Evolutionary conservation across 2,888 invertebrate species (phyloP).

Genomic region (Hecatera dysodea): DNA sequence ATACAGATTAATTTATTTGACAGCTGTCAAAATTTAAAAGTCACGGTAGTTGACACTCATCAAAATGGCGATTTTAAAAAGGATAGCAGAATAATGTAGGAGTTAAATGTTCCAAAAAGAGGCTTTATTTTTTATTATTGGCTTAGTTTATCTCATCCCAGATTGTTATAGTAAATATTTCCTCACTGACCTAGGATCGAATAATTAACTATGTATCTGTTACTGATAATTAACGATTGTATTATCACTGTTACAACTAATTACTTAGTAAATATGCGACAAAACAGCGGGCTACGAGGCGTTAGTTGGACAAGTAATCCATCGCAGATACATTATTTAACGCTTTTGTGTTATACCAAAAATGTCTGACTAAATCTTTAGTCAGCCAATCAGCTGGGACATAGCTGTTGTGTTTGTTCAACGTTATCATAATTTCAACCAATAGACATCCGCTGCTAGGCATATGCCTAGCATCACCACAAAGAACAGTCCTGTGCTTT

Average conservation of each 20-base stretch:
- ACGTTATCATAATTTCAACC: too few species aligned
- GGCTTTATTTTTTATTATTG: not conserved
- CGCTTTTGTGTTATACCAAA: not conserved
- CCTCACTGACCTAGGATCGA: conserved; percentile 27
- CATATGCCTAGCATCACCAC: too few species aligned
- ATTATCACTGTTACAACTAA: conserved; percentile 1
- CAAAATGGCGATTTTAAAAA: not conserved
- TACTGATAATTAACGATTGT: conserved; percentile 26
- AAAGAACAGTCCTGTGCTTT: too few species aligned
- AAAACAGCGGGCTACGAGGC: not conserved
- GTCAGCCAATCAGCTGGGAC: not conserved
- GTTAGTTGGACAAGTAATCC: not conserved
- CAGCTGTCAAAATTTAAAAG: conserved; percentile 11
- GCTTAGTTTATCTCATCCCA: conserved; percentile 8
- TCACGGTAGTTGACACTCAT: not conserved
- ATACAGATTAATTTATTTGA: not conserved
- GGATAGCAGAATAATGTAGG: not conserved
- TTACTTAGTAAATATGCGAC: conserved; percentile 10
- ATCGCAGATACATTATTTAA: not conserved
- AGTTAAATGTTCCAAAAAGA: not conserved
- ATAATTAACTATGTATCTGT: conserved; percentile 34
- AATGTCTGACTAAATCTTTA: not conserved
- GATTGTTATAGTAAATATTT: conserved; percentile 16
- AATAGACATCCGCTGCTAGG: too few species aligned
- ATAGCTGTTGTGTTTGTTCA: not conserved